Conservation (phyloP, 2,113 vertebrate species). For the Lamprologus ornatipinnis region DNA sequence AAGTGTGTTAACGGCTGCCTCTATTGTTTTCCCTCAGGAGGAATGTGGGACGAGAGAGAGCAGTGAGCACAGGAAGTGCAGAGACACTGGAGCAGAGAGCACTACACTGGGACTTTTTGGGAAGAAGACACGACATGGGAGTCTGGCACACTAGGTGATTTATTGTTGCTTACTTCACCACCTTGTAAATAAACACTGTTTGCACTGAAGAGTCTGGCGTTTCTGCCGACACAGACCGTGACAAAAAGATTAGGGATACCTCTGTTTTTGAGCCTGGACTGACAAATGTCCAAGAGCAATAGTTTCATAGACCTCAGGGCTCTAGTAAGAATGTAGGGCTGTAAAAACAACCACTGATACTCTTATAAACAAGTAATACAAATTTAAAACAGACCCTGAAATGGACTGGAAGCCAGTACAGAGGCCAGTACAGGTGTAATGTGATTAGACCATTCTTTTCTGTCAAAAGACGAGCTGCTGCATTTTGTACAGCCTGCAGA, state of each 20-base stretch:
- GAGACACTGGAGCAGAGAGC: not conserved
- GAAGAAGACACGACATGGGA: rapidly evolving
- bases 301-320: not conserved
- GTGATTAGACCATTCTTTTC: not conserved
- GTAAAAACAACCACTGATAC: not conserved
- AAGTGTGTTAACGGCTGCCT: not conserved
- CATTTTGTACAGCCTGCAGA: not conserved
- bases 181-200: not conserved
- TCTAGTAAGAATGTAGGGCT: not conserved
- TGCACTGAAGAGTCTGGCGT: rapidly evolving
- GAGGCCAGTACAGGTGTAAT: not conserved
- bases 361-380: not conserved
- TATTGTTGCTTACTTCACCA: not conserved
- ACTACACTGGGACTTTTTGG: not conserved
- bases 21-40: not conserved
- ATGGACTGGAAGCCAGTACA: not conserved
- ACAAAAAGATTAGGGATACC: not conserved
- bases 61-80: not conserved
- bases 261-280: not conserved
- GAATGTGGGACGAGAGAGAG: rapidly evolving
- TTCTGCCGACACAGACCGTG: rapidly evolving
- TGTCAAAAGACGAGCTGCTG: not conserved
- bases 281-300: not conserved
- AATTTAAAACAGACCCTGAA: not conserved
- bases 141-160: not conserved